Evolutionary conservation across 1,140 invertebrate genomes (phyloP).

Genomic region (Tetraneura akinire): DNA sequence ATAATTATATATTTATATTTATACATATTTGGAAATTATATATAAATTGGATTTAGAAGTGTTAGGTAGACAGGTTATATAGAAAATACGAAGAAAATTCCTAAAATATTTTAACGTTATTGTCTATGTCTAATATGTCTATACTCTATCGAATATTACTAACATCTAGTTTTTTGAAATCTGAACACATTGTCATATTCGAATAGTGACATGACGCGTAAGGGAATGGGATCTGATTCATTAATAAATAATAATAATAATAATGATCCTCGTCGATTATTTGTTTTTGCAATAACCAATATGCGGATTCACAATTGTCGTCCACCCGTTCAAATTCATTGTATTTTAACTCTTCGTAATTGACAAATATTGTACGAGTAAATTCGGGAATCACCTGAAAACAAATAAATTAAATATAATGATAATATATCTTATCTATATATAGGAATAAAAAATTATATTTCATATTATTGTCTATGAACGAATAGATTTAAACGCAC

Average conservation of each 20-base stretch:
- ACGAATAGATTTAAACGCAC: too few species aligned
- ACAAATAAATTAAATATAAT: too few species aligned
- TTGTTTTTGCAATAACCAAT: not conserved
- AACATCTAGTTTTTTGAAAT: not conserved
- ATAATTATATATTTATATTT: not conserved
- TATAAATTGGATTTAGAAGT: too few species aligned
- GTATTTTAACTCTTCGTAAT: conserved; percentile 3
- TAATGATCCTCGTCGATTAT: not conserved
- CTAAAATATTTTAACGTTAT: too few species aligned
- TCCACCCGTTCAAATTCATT: not conserved
- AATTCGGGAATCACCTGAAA: not conserved
- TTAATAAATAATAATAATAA: not conserved
- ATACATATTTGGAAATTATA: too few species aligned
- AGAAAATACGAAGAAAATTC: too few species aligned
- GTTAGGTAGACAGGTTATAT: too few species aligned
- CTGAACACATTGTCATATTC: not conserved
- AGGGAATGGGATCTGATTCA: conserved; percentile 22
- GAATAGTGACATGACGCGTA: not conserved
- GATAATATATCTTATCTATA: too few species aligned
- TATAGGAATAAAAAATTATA: too few species aligned
- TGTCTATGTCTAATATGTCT: too few species aligned
- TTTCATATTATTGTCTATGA: too few species aligned
- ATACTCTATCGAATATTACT: not conserved
- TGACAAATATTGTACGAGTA: not conserved
- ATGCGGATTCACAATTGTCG: conserved; percentile 2